Conservation (phyloP, 1,140 invertebrate genomes). For the Ceratina australensis region DNA sequence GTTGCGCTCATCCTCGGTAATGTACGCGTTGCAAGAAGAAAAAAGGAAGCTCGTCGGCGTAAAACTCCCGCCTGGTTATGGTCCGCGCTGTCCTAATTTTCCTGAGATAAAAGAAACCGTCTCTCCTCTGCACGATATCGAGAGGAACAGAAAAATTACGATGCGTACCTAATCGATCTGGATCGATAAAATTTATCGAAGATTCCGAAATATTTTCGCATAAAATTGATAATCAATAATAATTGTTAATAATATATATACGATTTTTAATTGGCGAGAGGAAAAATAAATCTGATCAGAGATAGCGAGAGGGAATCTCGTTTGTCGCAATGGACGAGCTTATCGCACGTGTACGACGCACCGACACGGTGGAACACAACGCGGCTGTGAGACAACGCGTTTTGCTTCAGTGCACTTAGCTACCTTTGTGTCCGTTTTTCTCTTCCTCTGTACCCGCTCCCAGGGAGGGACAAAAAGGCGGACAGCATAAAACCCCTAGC, state of each 20-base stretch:
- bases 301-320: background rate
- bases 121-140: constrained; percentile 37
- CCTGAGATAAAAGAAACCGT: constrained; percentile 15
- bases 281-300: background rate
- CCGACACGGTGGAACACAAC: background rate
- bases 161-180: constrained; percentile 15
- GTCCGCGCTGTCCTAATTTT: constrained; percentile 57
- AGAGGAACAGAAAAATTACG: constrained; percentile 43
- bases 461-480: constrained; percentile 51
- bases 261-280: background rate
- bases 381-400: constrained; percentile 52
- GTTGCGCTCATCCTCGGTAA: constrained; percentile 54
- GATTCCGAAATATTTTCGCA: too few relatives aligned
- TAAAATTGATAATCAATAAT: too few relatives aligned
- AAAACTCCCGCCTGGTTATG: constrained; percentile 47
- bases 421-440: constrained; percentile 64
- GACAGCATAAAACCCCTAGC: constrained; percentile 51
- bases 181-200: too few relatives aligned
- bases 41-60: constrained; percentile 28
- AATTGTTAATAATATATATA: too few relatives aligned
- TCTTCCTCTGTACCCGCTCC: constrained; percentile 26
- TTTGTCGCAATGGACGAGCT: background rate
- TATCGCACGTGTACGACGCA: constrained; percentile 15
- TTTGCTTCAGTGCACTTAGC: constrained; percentile 66
- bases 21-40: constrained; percentile 33